Conservation (phyloP, 2,888 invertebrate genomes). For the Ornithoptera alexandrae region DNA sequence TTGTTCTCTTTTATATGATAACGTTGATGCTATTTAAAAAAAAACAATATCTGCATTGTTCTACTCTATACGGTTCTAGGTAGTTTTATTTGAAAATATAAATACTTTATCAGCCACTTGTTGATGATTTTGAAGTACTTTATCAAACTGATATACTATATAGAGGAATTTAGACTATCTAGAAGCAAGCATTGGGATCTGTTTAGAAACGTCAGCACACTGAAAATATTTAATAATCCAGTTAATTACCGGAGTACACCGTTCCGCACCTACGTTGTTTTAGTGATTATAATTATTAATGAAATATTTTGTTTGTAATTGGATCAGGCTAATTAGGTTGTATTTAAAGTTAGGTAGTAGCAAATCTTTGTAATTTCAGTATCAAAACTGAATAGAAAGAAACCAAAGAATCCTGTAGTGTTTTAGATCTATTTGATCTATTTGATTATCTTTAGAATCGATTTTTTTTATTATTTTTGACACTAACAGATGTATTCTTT, state of each 20-base stretch:
- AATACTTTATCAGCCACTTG: not conserved
- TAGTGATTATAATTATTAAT: not conserved
- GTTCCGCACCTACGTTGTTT: not conserved
- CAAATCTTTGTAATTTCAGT: too few relatives aligned
- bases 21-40: not conserved
- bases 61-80: not conserved
- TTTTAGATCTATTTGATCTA: too few relatives aligned
- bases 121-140: not conserved
- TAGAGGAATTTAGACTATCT: not conserved
- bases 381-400: too few relatives aligned
- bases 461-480: too few relatives aligned
- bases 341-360: not conserved
- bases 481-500: too few relatives aligned
- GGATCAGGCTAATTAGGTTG: not conserved
- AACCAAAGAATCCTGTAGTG: too few relatives aligned
- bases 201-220: not conserved
- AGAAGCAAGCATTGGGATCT: not conserved
- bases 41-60: not conserved
- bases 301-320: not conserved
- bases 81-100: not conserved
- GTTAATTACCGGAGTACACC: not conserved
- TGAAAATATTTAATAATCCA: not conserved
- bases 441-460: too few relatives aligned
- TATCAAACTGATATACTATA: not conserved
- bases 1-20: not conserved